Conservation (phyloP, 2,113 vertebrate genomes). For the Trichechus manatus region DNA sequence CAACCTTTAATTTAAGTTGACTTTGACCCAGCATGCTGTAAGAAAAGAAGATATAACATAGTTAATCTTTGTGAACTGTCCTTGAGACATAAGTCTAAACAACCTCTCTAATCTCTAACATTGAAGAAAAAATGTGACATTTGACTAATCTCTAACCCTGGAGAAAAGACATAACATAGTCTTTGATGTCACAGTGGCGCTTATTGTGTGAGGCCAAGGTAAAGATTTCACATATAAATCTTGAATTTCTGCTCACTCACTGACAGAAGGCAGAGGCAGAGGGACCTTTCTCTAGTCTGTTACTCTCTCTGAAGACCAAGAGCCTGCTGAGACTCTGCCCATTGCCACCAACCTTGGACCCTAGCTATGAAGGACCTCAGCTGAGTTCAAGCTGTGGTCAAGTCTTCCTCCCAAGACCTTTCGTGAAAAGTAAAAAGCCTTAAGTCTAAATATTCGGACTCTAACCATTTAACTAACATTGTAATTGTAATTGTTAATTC, state of each 20-base stretch:
- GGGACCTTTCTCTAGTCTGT: not conserved
- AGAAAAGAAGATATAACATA: not conserved
- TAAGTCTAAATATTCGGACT: not conserved
- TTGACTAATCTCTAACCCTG: not conserved
- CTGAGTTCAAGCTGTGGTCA: not conserved
- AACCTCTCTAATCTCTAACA: not conserved
- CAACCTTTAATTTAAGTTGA: not conserved
- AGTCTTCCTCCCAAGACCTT: not conserved
- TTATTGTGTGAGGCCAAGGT: not conserved
- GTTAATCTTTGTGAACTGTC: not conserved
- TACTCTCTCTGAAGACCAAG: not conserved
- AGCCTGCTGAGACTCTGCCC: not conserved
- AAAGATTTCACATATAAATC: not conserved
- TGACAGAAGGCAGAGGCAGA: not conserved
- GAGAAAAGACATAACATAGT: not conserved
- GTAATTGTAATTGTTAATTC: not conserved
- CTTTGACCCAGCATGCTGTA: not conserved
- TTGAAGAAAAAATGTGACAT: not conserved
- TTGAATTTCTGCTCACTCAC: not conserved
- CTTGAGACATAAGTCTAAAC: not conserved
- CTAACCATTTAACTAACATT: not conserved
- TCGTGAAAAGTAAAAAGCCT: not conserved
- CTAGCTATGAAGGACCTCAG: not conserved
- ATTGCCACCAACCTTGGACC: not conserved
- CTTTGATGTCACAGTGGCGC: not conserved